These are phyloP conservation scores for Dryococelus australis DNA, from an alignment of 2,888 invertebrate genomes.

Conservation along the genomic window DNA sequence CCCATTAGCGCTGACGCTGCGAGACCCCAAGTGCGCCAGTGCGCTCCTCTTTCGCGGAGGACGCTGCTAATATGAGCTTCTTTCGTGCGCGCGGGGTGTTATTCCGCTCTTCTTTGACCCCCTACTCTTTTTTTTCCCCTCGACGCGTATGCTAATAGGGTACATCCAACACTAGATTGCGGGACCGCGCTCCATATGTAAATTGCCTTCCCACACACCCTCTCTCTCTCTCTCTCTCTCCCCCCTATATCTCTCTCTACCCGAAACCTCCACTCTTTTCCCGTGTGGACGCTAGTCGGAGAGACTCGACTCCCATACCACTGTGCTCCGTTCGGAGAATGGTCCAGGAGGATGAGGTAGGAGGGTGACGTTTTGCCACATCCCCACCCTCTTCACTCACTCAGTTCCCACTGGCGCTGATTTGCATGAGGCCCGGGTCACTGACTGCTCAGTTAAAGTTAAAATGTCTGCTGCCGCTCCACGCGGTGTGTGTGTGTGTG, in stretches of 20 bases:
- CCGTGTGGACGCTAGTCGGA: neutral
- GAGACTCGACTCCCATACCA: neutral
- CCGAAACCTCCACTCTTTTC: neutral
- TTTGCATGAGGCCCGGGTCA: neutral
- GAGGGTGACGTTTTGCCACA: neutral
- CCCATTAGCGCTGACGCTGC: no score
- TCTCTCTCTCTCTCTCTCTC: neutral
- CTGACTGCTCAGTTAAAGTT: neutral
- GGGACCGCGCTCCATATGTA: neutral
- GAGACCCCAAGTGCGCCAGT: no score
- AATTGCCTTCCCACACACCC: neutral
- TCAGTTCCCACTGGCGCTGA: neutral
- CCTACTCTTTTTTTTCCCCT: neutral
- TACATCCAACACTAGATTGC: slow-evolving; percentile 16
- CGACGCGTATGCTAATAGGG: slow-evolving; percentile 2
- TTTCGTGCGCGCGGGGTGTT: neutral
- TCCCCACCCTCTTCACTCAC: neutral
- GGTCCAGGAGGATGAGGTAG: neutral
- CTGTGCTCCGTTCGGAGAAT: neutral
- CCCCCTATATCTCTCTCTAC: neutral
- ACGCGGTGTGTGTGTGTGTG: no score
- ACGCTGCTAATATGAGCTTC: neutral
- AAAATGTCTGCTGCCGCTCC: neutral
- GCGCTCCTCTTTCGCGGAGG: neutral
- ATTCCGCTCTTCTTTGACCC: neutral